Conservation (phyloP, 1,140 invertebrate genomes). For the Hydropsyche tenuis region DNA sequence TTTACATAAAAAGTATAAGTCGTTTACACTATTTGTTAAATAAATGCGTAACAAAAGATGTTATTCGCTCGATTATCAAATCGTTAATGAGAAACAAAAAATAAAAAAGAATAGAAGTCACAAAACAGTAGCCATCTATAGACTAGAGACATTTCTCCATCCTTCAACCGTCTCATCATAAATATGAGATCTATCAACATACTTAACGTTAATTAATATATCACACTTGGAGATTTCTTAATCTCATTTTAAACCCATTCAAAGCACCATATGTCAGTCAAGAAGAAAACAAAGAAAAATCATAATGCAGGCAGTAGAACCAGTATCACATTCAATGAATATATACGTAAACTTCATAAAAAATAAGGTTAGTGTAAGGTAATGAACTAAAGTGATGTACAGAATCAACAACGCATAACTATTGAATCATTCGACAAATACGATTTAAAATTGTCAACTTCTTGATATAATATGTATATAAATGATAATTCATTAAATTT, state of each 20-base stretch:
- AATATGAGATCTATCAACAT: constrained; percentile 49
- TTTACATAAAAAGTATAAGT: neutral
- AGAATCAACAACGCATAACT: no score
- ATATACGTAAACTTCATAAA: neutral
- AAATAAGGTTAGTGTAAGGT: no score
- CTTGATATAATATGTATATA: no score
- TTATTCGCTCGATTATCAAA: constrained; percentile 9
- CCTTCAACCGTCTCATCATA: constrained; percentile 41
- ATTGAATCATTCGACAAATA: no score
- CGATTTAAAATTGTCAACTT: no score
- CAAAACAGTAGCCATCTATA: constrained; percentile 48
- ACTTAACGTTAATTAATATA: constrained; percentile 46
- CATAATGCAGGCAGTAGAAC: neutral
- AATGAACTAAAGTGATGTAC: no score
- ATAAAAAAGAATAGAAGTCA: constrained; percentile 20
- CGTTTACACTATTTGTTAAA: constrained; percentile 11
- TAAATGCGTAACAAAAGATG: constrained; percentile 23
- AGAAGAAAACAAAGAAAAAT: constrained; percentile 39
- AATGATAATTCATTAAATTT: no score
- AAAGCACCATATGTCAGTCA: constrained; percentile 47
- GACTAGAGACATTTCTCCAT: constrained; percentile 47
- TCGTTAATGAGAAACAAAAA: neutral
- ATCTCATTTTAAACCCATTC: constrained; percentile 37
- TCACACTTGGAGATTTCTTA: constrained; percentile 43
- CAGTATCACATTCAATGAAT: neutral